Conservation (phyloP, 2,797 vertebrate species). For the Amblyopsis hoosieri region DNA sequence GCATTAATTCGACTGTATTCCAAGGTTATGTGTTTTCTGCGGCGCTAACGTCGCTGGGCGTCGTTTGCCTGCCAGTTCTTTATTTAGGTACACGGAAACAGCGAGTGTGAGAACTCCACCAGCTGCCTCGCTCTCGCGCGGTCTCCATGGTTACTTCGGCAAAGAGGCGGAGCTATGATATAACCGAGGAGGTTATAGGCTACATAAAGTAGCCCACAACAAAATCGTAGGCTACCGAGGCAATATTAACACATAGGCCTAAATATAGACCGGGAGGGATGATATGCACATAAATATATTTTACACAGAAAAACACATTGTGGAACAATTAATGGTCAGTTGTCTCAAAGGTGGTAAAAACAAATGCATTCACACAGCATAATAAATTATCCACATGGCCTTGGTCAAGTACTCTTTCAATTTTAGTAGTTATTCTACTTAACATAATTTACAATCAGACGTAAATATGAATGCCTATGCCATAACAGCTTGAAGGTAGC, state of each 20-base stretch:
- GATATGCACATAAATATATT: background rate
- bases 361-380: too few relatives aligned
- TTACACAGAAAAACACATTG: too few relatives aligned
- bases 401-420: too few relatives aligned
- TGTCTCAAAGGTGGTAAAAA: too few relatives aligned
- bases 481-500: too few relatives aligned
- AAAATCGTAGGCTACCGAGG: background rate
- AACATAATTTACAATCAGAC: too few relatives aligned
- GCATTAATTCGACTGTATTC: conserved; percentile 51
- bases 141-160: conserved; percentile 76
- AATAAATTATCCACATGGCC: too few relatives aligned
- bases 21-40: conserved; percentile 31
- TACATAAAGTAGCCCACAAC: background rate
- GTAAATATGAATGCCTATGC: too few relatives aligned
- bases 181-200: background rate
- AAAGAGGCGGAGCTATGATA: conserved; percentile 53
- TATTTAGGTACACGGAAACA: conserved; percentile 68
- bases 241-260: background rate
- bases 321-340: too few relatives aligned
- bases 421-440: too few relatives aligned
- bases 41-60: conserved; percentile 27
- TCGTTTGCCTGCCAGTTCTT: conserved; percentile 52
- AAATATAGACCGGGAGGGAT: background rate
- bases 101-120: conserved; percentile 60
- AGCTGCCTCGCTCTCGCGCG: conserved; percentile 74